Evolutionary conservation across 2,113 vertebrate species (phyloP).

Genomic region (Columbina picui): DNA sequence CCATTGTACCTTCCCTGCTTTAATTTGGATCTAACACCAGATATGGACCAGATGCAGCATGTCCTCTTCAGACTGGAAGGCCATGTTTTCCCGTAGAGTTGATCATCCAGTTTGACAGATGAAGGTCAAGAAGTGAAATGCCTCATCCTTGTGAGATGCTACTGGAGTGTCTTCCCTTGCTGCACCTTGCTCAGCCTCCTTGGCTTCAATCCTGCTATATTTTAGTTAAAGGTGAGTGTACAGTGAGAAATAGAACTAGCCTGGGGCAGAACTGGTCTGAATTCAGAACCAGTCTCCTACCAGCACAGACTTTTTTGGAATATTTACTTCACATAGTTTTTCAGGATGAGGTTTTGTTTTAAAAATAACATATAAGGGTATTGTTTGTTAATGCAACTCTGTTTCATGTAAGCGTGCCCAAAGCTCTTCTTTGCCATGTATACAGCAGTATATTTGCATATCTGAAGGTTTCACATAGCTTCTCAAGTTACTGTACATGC

Average conservation of each 20-base stretch:
- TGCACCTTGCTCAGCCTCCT: background rate
- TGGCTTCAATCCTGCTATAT: background rate
- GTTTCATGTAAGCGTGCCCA: background rate
- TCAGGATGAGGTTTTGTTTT: background rate
- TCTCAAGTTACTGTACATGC: slow-evolving; percentile 22
- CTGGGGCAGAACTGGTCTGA: background rate
- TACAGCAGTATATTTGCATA: slow-evolving; percentile 53
- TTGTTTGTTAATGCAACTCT: background rate
- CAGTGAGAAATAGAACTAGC: background rate
- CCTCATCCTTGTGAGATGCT: background rate
- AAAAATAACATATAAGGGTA: background rate
- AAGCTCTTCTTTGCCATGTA: slow-evolving; percentile 4
- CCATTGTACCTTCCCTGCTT: background rate
- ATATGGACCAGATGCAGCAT: background rate
- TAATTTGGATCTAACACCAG: background rate
- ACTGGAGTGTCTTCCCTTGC: background rate
- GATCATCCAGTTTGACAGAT: background rate
- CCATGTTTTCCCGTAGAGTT: background rate
- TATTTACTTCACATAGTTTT: background rate
- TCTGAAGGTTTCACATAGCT: slow-evolving; percentile 51
- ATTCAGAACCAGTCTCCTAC: background rate
- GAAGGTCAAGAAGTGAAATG: background rate
- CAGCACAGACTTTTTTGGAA: background rate
- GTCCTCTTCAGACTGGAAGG: background rate
- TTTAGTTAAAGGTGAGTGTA: background rate